Percentiles rank a stretch among this genome's conserved stretches.
These are phyloP conservation scores for Octomys mimax DNA, from an alignment of 2,797 vertebrate species.

Conservation along the genomic window DNA sequence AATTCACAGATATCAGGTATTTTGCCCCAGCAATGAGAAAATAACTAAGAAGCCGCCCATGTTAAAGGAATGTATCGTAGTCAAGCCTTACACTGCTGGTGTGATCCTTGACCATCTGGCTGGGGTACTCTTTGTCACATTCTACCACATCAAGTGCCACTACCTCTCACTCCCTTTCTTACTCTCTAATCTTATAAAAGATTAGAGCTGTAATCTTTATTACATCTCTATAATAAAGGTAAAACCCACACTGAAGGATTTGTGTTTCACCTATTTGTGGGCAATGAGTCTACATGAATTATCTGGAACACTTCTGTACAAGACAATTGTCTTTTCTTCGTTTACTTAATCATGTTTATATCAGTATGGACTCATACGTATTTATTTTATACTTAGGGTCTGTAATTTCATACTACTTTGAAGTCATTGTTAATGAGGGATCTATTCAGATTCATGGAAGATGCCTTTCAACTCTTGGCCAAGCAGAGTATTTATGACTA, in stretches of 20 bases:
- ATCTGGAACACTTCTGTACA: not conserved
- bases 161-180: not conserved
- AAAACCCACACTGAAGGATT: not conserved
- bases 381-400: not conserved
- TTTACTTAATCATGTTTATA: constrained; percentile 5
- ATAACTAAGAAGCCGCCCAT: not conserved
- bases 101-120: not conserved
- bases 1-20: not conserved
- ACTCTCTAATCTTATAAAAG: not conserved
- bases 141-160: not conserved
- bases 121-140: accelerated
- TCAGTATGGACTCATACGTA: not conserved
- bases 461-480: not conserved
- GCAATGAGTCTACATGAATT: not conserved
- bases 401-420: not conserved
- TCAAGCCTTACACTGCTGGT: not conserved
- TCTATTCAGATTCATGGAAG: not conserved
- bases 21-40: not conserved
- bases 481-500: not conserved
- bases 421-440: not conserved
- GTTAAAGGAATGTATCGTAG: not conserved
- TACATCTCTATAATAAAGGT: not conserved
- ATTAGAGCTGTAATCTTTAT: too few species aligned
- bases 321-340: not conserved
- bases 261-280: not conserved